A percentile compares a stretch with the other conserved stretches of the same genome.
phyloP scores from a whole-genome alignment of 2,888 invertebrate genomes.

The Tineola bisselliella region DNA sequence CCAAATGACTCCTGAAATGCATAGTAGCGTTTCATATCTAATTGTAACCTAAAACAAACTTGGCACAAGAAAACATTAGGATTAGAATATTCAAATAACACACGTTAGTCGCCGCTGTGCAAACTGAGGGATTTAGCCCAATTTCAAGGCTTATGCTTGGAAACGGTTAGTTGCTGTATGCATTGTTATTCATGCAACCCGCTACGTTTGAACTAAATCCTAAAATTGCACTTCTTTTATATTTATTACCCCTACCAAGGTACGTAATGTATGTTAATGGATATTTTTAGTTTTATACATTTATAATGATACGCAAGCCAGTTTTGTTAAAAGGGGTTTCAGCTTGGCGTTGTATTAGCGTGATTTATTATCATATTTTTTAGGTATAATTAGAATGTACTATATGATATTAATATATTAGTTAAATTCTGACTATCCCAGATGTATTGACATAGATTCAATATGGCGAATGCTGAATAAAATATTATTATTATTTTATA shows the following conservation, averaged over 20 bases:
- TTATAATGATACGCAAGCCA: not conserved
- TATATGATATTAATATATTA: no score
- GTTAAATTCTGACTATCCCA: no score
- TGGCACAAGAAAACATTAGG: slow-evolving; percentile 38
- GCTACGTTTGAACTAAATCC: slow-evolving; percentile 1
- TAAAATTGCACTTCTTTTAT: slow-evolving; percentile 1
- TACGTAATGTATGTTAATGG: not conserved
- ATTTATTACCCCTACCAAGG: not conserved
- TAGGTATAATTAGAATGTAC: no score
- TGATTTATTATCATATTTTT: no score
- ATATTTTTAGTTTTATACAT: not conserved
- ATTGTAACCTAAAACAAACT: slow-evolving; percentile 22
- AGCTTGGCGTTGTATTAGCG: no score
- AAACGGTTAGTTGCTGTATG: slow-evolving; percentile 29
- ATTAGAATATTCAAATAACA: slow-evolving; percentile 48
- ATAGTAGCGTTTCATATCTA: not conserved
- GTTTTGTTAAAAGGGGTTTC: not conserved
- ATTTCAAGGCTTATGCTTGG: slow-evolving; percentile 41
- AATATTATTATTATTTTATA: no score
- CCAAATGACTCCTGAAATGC: not conserved
- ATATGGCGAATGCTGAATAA: no score
- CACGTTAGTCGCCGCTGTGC: slow-evolving; percentile 30
- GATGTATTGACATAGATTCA: no score
- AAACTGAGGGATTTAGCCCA: slow-evolving; percentile 45
- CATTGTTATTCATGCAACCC: slow-evolving; percentile 8